Conservation (phyloP, 2,113 vertebrate genomes). For the Regulus satrapa region DNA sequence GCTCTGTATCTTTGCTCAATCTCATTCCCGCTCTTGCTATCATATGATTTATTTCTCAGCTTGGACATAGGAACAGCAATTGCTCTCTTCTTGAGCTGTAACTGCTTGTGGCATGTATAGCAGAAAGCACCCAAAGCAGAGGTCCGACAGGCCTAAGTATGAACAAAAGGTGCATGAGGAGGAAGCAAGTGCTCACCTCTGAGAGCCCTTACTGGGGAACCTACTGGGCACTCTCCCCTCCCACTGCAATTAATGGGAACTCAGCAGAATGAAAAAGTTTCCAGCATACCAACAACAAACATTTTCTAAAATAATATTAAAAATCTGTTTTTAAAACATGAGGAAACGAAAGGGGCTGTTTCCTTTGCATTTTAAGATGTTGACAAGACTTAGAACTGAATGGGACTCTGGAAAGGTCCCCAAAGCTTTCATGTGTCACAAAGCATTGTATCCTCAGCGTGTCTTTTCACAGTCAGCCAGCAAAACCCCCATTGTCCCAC, state of each 20-base stretch:
- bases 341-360: not conserved
- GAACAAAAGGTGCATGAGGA: not conserved
- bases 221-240: not conserved
- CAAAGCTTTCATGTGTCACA: conserved; percentile 63
- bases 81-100: not conserved
- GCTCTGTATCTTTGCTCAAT: not conserved
- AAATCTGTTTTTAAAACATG: not conserved
- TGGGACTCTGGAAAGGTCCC: conserved; percentile 14
- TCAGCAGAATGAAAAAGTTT: not conserved
- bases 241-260: not conserved
- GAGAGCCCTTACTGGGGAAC: not conserved
- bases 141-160: not conserved
- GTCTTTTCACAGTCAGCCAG: conserved; percentile 64
- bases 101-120: not conserved
- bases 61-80: not conserved
- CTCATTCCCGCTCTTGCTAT: not conserved
- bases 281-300: not conserved
- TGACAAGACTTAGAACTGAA: conserved; percentile 22
- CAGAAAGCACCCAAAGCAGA: not conserved
- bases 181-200: not conserved
- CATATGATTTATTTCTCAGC: not conserved
- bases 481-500: conserved; percentile 3
- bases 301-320: not conserved
- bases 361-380: not conserved
- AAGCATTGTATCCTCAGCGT: conserved; percentile 46